phyloP scores from a whole-genome alignment of 2,797 vertebrate genomes.

The Halcyon badia region DNA sequence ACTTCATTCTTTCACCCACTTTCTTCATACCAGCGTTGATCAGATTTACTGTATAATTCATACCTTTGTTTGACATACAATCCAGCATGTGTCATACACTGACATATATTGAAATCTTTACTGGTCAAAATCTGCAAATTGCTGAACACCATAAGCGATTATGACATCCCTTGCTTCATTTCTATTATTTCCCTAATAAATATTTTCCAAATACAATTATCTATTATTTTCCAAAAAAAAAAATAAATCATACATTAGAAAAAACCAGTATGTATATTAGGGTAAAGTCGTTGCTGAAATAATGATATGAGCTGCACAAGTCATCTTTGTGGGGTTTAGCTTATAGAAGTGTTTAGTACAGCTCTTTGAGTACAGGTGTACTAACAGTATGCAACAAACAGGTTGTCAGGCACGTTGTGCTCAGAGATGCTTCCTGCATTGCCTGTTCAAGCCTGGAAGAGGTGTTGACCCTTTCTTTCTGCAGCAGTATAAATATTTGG shows the following conservation, averaged over 20 bases:
- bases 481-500: neutral
- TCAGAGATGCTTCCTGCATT: neutral
- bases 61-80: neutral
- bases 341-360: neutral
- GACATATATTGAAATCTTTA: neutral
- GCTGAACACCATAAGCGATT: neutral
- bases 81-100: accelerated
- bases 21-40: neutral
- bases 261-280: accelerated
- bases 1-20: neutral
- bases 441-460: neutral
- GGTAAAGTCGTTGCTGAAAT: neutral
- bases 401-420: accelerated
- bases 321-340: neutral
- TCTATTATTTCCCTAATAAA: neutral
- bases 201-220: neutral
- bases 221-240: neutral
- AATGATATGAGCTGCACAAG: neutral
- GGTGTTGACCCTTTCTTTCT: neutral
- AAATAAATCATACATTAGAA: neutral
- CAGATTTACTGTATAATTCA: neutral
- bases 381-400: neutral
- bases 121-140: neutral
- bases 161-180: neutral
- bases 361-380: neutral